A percentile compares a stretch with the other conserved stretches of the same genome.
Conservation (phyloP, 2,888 invertebrate species). For the Drosophila demipolita region DNA sequence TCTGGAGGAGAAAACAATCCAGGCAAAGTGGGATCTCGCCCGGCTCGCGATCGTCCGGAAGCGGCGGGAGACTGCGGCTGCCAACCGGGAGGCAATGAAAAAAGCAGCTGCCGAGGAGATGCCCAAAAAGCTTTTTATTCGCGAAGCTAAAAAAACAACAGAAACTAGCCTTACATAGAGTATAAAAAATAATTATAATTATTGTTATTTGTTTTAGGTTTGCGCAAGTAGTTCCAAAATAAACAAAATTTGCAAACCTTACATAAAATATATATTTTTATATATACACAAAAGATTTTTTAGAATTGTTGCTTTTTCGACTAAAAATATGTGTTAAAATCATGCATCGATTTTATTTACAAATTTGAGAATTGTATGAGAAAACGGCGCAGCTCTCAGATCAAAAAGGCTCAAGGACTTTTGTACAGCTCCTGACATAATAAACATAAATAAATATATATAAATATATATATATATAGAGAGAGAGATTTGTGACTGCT, state of each 20-base stretch:
- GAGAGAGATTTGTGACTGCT: neutral
- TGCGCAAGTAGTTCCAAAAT: neutral
- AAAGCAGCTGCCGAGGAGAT: conserved; percentile 87
- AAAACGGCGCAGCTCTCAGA: neutral
- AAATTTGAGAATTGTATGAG: neutral
- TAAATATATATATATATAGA: neutral
- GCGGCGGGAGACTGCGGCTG: conserved; percentile 98
- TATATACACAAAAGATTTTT: neutral
- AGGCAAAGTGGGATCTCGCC: conserved; percentile 97
- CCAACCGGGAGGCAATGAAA: conserved; percentile 94
- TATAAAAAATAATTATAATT: neutral
- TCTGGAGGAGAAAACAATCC: conserved; percentile 97
- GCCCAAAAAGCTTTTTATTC: conserved; percentile 43
- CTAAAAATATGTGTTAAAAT: neutral
- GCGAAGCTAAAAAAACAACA: neutral
- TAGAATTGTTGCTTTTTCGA: neutral
- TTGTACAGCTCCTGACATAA: conserved; percentile 33
- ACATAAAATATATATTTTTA: neutral
- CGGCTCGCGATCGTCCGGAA: conserved; percentile 96
- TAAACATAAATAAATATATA: neutral
- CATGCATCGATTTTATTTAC: neutral
- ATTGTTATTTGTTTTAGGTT: neutral
- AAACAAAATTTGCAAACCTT: neutral
- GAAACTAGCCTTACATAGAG: neutral
- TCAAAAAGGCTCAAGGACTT: conserved; percentile 32